Base-by-base conservation (phyloP, 35 echinoderm and acorn worm genomes). In the Ptychodera flava region DNA sequence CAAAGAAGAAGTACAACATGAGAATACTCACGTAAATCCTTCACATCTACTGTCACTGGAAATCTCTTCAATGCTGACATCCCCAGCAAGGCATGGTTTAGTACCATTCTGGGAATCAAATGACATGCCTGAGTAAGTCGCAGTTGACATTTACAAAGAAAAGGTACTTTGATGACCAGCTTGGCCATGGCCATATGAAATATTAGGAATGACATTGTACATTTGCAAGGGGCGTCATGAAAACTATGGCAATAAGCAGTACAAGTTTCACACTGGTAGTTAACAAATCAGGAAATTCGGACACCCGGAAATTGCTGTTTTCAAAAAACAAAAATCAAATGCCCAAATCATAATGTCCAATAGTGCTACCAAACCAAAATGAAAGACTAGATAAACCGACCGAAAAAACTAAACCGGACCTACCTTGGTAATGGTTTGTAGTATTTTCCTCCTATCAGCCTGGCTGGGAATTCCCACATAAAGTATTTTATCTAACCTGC, bases 351-450 rank as follows among this genome's bases (percentile, higher is more conserved):
- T n/a, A n/a, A n/a, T n/a, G n/a, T n/a, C n/a, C n/a, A n/a, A n/a
- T n/a, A n/a, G n/a, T n/a, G n/a, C n/a, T n/a, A n/a, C n/a, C n/a
- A n/a, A n/a, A n/a, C n/a, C n/a, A n/a, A n/a, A n/a, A n/a, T n/a
- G n/a, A n/a, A n/a, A n/a, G n/a, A n/a, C n/a, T n/a, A n/a, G n/a
- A n/a, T n/a, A n/a, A n/a, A n/a, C n/a, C n/a, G n/a, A n/a, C n/a
- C n/a, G n/a, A n/a, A n/a, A n/a, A n/a, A n/a, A n/a, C n/a, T n/a
- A n/a, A n/a, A n/a, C n/a, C n/a, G n/a, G n/a, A 29, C 78, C 83
- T 80, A 94, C 96, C 93, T 94, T 97, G 28, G 96, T 99, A 31
- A 99, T 94, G 15, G 96, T 99, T 32, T 92, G 91, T 10, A 99
- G 79, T 80, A 99, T 99, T 16, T 87, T 87, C 36, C 90, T 86